Conservation (phyloP, 2,113 vertebrate genomes). For the Glaucomys volans region DNA sequence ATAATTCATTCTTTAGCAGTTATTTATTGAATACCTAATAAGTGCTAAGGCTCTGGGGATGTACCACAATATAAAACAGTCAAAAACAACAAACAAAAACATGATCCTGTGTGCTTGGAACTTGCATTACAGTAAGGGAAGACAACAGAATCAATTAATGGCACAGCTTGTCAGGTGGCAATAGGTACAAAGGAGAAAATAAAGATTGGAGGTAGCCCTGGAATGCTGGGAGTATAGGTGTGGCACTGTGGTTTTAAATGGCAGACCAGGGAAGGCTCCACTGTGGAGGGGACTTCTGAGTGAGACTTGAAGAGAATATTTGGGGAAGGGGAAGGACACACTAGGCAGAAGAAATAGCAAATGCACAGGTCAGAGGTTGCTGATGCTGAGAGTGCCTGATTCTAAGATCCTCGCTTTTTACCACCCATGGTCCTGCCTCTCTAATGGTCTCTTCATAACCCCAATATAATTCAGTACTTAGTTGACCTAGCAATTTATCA, state of each 20-base stretch:
- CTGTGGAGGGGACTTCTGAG: neutral
- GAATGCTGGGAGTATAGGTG: neutral
- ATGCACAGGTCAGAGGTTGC: neutral
- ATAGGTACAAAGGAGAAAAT: neutral
- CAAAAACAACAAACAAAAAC: neutral
- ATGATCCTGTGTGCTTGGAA: neutral
- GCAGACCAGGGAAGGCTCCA: neutral
- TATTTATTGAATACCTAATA: neutral
- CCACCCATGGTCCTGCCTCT: neutral
- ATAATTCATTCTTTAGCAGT: neutral
- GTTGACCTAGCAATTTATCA: conserved; percentile 24
- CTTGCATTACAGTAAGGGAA: neutral
- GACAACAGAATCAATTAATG: neutral
- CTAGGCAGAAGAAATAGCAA: neutral
- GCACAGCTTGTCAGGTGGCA: neutral
- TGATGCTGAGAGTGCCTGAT: neutral
- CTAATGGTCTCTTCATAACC: neutral
- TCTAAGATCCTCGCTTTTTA: neutral
- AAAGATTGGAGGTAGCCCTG: neutral
- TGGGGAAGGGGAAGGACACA: neutral
- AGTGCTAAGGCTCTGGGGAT: conserved; percentile 1
- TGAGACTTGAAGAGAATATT: neutral
- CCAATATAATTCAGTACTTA: neutral
- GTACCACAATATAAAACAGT: neutral
- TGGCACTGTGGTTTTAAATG: neutral